Evolutionary conservation across 2,797 vertebrate genomes (phyloP), one percentile per base, ranked within the genome.

Genomic region (Alca torda): DNA sequence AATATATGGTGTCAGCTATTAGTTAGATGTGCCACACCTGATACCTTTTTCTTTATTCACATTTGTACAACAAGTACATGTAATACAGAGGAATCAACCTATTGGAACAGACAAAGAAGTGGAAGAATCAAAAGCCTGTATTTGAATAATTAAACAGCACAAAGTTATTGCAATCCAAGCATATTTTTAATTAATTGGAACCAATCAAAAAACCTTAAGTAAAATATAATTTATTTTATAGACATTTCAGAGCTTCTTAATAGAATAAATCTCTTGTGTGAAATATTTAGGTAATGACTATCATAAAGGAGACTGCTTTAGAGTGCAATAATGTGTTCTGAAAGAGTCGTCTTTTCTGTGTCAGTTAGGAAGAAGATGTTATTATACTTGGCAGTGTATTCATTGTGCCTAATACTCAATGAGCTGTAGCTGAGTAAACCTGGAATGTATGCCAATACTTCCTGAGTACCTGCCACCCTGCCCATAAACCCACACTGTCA

Each of bases 261-360:
- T 94, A 92, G 93, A 97, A 96, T 75, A 95, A 96, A 95, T 98
- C 96, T 98, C 98, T 95, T 82, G 96, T 97, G 98, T 97, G 95
- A 98, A 98, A 98, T 98, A 98, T 97, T 97, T 98, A 97, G 95
- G 93, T 98, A 98, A 98, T 96, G 97, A 97, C 97, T 98, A 96
- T 95, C 96, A 97, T 97, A 98, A 98, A 98, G 95, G 90, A 98
- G 96, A 97, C 93, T 95, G 94, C 92, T 97, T 98, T 95, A 88
- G 92, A 98, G 85, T 91, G 92, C 93, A 97, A 97, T 97, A 98
- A 97, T 68, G 46, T 94, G 91, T 97, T 98, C 96, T 96, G 90
- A 94, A 92, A 93, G 78, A 94, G 56, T 68, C 87, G 77, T 89
- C 84, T 96, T 97, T 97, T 96, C 95, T 83, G 80, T 95, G 92